Conservation (phyloP, 2,113 vertebrate genomes). For the Hippopotamus amphibius region DNA sequence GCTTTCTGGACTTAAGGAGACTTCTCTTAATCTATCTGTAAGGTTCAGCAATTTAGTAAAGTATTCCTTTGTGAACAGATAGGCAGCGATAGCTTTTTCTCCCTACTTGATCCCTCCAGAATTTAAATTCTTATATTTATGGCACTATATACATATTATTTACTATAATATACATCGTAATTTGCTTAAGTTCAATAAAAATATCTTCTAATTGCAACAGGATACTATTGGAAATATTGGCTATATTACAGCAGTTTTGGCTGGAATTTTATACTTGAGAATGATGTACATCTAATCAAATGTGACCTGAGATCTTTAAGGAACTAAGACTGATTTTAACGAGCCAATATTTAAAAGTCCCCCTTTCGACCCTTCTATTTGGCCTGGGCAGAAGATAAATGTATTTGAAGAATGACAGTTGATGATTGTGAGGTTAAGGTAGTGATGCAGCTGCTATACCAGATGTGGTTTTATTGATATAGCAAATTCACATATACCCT, state of each 20-base stretch:
- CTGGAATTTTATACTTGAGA: neutral
- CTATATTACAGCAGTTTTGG: neutral
- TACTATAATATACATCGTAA: neutral
- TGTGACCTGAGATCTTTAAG: neutral
- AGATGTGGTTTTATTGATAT: neutral
- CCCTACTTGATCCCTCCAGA: neutral
- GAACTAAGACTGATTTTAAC: neutral
- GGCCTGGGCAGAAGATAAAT: neutral
- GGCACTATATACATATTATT: neutral
- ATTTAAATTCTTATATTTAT: neutral
- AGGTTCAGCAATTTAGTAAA: neutral
- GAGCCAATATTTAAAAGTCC: neutral
- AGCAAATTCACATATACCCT: neutral
- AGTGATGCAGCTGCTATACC: neutral
- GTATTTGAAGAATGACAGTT: neutral
- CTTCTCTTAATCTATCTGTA: neutral
- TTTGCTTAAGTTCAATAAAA: neutral
- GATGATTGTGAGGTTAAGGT: neutral
- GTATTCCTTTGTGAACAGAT: neutral
- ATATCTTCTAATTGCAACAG: neutral
- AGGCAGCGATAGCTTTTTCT: neutral
- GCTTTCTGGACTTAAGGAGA: neutral
- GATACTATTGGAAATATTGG: neutral
- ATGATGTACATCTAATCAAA: neutral
- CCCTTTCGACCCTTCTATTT: neutral